Conservation (phyloP, 1,140 invertebrate species). For the Diabrotica virgifera region DNA sequence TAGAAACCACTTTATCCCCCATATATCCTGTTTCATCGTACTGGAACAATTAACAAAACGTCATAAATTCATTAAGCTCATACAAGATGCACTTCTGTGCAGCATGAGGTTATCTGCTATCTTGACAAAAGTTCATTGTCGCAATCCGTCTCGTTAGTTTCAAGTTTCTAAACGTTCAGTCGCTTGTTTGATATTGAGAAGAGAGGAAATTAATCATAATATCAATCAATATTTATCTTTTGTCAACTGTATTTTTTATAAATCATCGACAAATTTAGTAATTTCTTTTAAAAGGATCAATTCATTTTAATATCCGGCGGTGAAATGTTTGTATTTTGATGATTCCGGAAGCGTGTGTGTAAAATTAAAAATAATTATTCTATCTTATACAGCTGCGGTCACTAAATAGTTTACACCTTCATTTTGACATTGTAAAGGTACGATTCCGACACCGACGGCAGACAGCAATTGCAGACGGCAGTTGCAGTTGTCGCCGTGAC, state of each 20-base stretch:
- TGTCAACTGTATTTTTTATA: not conserved
- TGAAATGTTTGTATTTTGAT: too few relatives aligned
- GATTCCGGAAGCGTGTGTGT: too few relatives aligned
- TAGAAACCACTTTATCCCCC: too few relatives aligned
- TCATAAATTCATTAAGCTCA: not conserved
- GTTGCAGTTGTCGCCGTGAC: too few relatives aligned
- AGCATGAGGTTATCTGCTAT: not conserved
- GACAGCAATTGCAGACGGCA: too few relatives aligned
- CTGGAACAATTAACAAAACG: not conserved
- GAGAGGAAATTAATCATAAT: not conserved
- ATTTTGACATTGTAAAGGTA: too few relatives aligned
- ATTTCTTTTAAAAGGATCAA: not conserved
- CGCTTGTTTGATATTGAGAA: not conserved
- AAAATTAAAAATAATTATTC: too few relatives aligned
- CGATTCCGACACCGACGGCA: too few relatives aligned
- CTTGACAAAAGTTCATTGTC: not conserved
- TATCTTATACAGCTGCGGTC: too few relatives aligned
- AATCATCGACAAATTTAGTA: not conserved
- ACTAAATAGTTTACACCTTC: too few relatives aligned
- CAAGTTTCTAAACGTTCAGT: not conserved
- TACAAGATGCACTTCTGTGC: not conserved
- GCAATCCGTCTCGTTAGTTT: not conserved
- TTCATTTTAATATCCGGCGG: too few relatives aligned
- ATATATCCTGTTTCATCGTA: not conserved
- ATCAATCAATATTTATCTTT: not conserved